These are phyloP conservation scores for Eolophus roseicapilla DNA, from an alignment of 2,113 vertebrate genomes.

Conservation along the genomic window DNA sequence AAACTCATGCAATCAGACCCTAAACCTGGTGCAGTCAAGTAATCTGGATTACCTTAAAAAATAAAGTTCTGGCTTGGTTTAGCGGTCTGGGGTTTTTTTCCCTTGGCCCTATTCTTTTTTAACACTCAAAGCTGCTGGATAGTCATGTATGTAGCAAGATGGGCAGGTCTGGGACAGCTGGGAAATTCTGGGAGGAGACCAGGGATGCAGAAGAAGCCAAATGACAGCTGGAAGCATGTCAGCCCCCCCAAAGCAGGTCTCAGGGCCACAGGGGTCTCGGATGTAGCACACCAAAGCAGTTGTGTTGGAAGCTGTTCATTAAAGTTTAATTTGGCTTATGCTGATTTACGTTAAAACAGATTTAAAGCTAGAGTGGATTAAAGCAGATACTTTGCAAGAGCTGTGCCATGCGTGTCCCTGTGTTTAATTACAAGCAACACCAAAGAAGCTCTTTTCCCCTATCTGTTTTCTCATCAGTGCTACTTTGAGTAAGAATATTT, in stretches of 20 bases:
- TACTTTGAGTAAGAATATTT: neutral
- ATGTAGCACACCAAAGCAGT: neutral
- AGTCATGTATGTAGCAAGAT: neutral
- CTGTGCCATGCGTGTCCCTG: neutral
- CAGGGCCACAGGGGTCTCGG: neutral
- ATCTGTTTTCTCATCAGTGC: neutral
- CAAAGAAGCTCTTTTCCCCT: neutral
- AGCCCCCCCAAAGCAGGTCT: neutral
- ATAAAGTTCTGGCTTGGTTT: neutral
- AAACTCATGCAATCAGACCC: neutral
- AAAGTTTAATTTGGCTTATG: neutral
- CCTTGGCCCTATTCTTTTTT: neutral
- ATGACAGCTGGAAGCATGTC: neutral
- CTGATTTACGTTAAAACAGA: neutral
- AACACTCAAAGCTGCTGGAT: neutral
- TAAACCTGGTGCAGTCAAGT: neutral
- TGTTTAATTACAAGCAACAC: slow-evolving; percentile 2
- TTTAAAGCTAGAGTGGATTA: neutral
- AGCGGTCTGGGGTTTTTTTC: accelerated
- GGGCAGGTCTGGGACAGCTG: neutral
- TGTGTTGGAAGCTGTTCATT: neutral
- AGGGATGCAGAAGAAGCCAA: neutral
- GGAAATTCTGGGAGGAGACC: neutral
- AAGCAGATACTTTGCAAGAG: neutral
- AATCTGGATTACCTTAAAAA: neutral